These are phyloP conservation scores for Lasiurus borealis DNA, from an alignment of 2,113 vertebrate genomes.

Conservation along the genomic window DNA sequence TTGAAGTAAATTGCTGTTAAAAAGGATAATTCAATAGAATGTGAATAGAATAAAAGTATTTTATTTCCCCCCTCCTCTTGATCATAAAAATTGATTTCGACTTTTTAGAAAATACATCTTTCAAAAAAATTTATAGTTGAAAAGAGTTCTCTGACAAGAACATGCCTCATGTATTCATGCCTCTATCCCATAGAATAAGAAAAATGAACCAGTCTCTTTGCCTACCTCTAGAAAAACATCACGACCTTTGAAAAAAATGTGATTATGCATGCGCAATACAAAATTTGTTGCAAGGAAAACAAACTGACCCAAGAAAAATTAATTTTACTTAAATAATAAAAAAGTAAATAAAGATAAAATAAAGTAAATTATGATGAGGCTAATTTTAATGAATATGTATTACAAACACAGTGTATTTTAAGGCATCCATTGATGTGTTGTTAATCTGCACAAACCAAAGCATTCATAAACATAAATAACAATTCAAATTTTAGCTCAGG, in stretches of 20 bases:
- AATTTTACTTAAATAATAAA: not conserved
- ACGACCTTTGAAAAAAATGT: not conserved
- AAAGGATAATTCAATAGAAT: not conserved
- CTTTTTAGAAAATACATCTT: conserved; percentile 24
- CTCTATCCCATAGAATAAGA: not conserved
- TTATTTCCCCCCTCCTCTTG: not conserved
- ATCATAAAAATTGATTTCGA: not conserved
- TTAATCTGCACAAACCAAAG: not conserved
- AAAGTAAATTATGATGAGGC: not conserved
- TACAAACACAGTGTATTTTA: not conserved
- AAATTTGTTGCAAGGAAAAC: not conserved
- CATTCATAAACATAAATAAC: not conserved
- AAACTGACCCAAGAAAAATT: not conserved
- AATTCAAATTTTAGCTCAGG: not conserved
- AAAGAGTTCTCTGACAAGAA: not conserved
- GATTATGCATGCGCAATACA: not conserved
- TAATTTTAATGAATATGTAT: not conserved
- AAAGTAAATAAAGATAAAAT: not conserved
- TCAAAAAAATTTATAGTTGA: not conserved
- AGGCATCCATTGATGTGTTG: not conserved
- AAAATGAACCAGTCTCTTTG: not conserved
- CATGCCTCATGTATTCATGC: not conserved
- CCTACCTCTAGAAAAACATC: not conserved
- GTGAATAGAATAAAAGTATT: not conserved
- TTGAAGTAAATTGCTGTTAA: not conserved